These are phyloP conservation scores for Chlorospingus flavigularis DNA, from an alignment of 2,797 vertebrate genomes.

Conservation along the genomic window DNA sequence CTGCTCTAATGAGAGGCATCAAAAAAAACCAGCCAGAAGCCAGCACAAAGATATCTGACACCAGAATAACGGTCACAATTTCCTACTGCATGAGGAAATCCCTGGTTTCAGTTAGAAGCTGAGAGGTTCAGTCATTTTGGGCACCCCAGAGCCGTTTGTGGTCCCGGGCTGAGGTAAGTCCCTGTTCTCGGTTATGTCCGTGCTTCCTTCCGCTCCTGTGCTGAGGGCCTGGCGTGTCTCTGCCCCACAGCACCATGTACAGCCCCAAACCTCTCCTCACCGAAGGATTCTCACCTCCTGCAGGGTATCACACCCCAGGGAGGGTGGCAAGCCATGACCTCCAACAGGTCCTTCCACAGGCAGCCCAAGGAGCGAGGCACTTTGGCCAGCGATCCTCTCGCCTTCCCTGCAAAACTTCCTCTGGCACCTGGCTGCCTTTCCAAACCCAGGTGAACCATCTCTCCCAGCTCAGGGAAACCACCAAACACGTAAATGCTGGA, in stretches of 20 bases:
- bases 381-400: neutral
- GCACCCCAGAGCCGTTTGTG: constrained; percentile 31
- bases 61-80: constrained; percentile 51
- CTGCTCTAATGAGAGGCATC: neutral
- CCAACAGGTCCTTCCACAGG: neutral
- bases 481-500: fast-evolving
- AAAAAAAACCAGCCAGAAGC: neutral
- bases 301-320: neutral
- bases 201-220: neutral
- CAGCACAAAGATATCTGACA: constrained; percentile 35
- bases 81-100: constrained; percentile 47
- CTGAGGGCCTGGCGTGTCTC: neutral
- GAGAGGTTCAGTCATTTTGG: constrained; percentile 21
- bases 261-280: neutral
- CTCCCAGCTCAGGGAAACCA: neutral
- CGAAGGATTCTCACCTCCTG: neutral
- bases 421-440: neutral
- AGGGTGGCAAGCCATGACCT: fast-evolving
- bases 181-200: neutral
- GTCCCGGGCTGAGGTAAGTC: neutral
- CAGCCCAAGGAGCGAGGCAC: neutral
- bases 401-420: neutral
- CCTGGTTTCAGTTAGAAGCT: constrained; percentile 37
- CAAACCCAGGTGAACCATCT: fast-evolving
- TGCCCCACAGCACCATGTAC: neutral